Conservation (phyloP, 1,140 invertebrate genomes). For the Epicauta chinensis region DNA sequence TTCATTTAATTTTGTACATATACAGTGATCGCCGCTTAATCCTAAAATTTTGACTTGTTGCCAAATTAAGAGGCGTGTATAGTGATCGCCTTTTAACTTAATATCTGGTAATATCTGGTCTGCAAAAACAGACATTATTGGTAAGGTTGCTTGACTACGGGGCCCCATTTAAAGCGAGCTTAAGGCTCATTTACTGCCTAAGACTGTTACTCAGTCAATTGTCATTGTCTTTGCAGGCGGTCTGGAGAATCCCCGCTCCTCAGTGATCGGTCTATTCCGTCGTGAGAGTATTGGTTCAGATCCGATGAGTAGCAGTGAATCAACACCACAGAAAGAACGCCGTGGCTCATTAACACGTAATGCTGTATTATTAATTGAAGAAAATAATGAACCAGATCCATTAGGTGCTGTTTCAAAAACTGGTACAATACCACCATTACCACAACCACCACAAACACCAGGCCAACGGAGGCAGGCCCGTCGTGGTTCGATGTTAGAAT, state of each 20-base stretch:
- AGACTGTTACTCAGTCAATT: too few species aligned
- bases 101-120: too few species aligned
- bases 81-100: too few species aligned
- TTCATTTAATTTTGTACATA: too few species aligned
- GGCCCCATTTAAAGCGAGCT: too few species aligned
- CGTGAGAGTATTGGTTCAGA: constrained; percentile 57
- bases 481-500: constrained; percentile 60
- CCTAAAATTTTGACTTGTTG: too few species aligned
- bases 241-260: constrained; percentile 63
- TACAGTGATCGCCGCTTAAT: too few species aligned
- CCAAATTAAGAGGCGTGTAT: too few species aligned
- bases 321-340: constrained; percentile 42
- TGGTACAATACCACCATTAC: constrained; percentile 27
- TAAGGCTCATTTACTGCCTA: too few species aligned
- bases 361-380: constrained; percentile 50
- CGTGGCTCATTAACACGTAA: constrained; percentile 40
- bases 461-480: constrained; percentile 55
- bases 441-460: constrained; percentile 44
- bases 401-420: constrained; percentile 40
- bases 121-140: too few species aligned
- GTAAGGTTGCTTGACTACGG: too few species aligned
- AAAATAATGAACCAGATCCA: constrained; percentile 47
- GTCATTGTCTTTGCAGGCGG: constrained; percentile 48
- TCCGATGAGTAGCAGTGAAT: constrained; percentile 39
- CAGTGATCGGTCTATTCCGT: constrained; percentile 64